phyloP scores from a whole-genome alignment of 2,113 vertebrate genomes.

The Phalacrocorax brasilianus region DNA sequence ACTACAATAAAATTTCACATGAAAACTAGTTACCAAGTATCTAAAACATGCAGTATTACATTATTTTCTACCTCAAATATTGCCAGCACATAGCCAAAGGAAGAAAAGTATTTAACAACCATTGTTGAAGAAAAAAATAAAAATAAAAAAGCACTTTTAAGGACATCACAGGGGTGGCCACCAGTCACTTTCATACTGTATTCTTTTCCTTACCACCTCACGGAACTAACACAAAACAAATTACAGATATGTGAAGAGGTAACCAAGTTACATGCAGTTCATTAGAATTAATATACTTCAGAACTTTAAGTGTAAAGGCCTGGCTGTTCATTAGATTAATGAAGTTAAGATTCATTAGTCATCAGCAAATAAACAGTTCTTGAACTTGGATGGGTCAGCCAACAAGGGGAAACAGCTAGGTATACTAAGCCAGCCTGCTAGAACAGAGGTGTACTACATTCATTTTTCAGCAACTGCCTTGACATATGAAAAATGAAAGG shows the following conservation, averaged over 20 bases:
- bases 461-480: not conserved
- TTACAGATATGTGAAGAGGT: not conserved
- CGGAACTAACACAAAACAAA: not conserved
- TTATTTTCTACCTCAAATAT: not conserved
- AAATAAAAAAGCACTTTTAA: not conserved
- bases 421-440: not conserved
- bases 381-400: not conserved
- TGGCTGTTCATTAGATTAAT: not conserved
- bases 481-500: not conserved
- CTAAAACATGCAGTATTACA: not conserved
- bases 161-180: not conserved
- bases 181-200: not conserved
- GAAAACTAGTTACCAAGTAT: not conserved
- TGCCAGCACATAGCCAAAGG: not conserved
- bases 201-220: not conserved
- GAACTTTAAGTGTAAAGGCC: not conserved
- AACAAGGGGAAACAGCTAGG: no score
- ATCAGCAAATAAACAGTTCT: not conserved
- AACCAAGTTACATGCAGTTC: not conserved
- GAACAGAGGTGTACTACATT: not conserved
- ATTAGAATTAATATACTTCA: not conserved
- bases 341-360: not conserved
- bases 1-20: not conserved
- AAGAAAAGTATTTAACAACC: not conserved
- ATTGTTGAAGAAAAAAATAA: not conserved